These are phyloP conservation scores for Thera britannica DNA, from an alignment of 2,888 invertebrate species.

Conservation along the genomic window DNA sequence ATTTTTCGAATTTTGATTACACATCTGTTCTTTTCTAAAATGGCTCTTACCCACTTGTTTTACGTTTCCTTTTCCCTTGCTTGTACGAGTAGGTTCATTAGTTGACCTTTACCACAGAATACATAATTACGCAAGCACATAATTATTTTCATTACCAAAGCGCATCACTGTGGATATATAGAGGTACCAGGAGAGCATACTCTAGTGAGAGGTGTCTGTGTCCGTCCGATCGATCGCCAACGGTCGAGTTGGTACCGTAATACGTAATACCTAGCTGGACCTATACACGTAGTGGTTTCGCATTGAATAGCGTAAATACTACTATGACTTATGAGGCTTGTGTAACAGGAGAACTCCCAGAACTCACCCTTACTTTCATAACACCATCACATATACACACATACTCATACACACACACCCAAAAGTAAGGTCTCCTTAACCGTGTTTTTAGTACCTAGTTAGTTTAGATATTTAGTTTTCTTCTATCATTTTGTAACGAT, in stretches of 20 bases:
- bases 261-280: background rate
- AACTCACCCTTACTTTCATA: too few relatives aligned
- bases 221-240: conserved; percentile 2
- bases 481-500: too few relatives aligned
- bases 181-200: conserved; percentile 75
- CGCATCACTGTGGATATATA: conserved; percentile 80
- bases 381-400: too few relatives aligned
- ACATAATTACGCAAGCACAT: conserved; percentile 48
- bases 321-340: conserved; percentile 49
- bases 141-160: conserved; percentile 72
- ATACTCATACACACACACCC: too few relatives aligned
- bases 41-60: background rate
- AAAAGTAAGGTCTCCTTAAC: too few relatives aligned
- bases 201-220: conserved; percentile 54
- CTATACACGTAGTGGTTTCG: background rate
- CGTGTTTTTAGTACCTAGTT: too few relatives aligned
- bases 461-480: too few relatives aligned
- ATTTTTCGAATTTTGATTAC: background rate
- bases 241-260: conserved; percentile 1
- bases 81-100: conserved; percentile 9
- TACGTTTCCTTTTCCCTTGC: conserved; percentile 27
- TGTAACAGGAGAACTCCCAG: too few relatives aligned
- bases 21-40: background rate
- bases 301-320: background rate
- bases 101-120: conserved; percentile 43